phyloP scores from a whole-genome alignment of 2,888 invertebrate genomes.

The Dicycla oo region DNA sequence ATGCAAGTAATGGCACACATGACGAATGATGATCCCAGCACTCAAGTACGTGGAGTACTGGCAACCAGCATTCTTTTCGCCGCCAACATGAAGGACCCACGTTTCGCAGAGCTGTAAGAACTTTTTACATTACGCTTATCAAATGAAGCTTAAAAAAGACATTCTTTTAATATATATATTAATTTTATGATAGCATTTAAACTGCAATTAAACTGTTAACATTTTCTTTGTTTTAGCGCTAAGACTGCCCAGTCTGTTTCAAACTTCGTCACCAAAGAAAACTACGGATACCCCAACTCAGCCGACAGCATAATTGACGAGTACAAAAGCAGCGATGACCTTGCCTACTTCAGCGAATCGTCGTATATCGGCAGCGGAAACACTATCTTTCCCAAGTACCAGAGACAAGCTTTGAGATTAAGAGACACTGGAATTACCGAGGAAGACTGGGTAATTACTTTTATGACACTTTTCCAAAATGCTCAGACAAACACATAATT shows the following conservation, averaged over 20 bases:
- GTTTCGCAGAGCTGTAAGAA: constrained; percentile 87
- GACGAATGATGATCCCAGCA: constrained; percentile 91
- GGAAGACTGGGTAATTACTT: constrained; percentile 73
- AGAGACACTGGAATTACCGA: constrained; percentile 76
- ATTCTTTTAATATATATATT: not conserved
- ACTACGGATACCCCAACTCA: constrained; percentile 88
- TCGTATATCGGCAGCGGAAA: constrained; percentile 90
- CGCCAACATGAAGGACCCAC: constrained; percentile 85
- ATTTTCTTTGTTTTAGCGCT: constrained; percentile 72
- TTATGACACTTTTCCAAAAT: not conserved
- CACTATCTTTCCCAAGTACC: constrained; percentile 86
- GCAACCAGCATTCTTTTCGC: constrained; percentile 90
- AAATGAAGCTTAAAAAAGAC: not conserved
- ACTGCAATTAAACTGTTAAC: not conserved
- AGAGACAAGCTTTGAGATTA: constrained; percentile 73
- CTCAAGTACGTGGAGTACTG: constrained; percentile 92
- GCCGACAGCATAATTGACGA: constrained; percentile 81
- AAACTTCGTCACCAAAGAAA: constrained; percentile 82
- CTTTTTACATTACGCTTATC: constrained; percentile 21
- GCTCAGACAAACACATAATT: not conserved
- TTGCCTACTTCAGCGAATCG: constrained; percentile 80
- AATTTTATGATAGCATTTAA: not conserved
- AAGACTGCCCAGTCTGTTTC: constrained; percentile 86
- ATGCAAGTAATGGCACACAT: constrained; percentile 93
- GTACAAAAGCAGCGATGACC: constrained; percentile 74